Evolutionary conservation across 2,113 vertebrate genomes (phyloP).

Genomic region (Beaufortia kweichowensis): DNA sequence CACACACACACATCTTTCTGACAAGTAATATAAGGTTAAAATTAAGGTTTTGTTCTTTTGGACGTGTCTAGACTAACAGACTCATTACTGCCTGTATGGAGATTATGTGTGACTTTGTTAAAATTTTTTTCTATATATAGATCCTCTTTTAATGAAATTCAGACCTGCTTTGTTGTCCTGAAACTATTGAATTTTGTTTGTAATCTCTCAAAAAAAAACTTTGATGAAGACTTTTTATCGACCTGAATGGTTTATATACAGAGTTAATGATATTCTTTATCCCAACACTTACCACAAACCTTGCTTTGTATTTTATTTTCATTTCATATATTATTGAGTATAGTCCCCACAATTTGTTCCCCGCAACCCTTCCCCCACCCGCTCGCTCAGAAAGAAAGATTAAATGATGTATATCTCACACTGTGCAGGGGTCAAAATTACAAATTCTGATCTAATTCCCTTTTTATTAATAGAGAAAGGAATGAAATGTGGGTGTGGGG

Average conservation of each 20-base stretch:
- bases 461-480: constrained; percentile 45
- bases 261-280: too few species aligned
- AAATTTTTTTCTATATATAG: not conserved
- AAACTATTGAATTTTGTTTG: not conserved
- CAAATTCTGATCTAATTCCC: constrained; percentile 47
- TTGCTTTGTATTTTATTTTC: too few species aligned
- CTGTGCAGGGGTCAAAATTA: constrained; percentile 28
- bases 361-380: not conserved
- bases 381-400: not conserved
- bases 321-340: too few species aligned
- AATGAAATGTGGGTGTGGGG: constrained; percentile 9
- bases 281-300: too few species aligned
- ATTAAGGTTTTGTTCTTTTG: not conserved
- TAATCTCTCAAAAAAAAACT: constrained; percentile 12
- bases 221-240: too few species aligned
- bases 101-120: not conserved
- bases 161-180: not conserved
- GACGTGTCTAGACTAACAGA: not conserved
- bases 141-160: constrained; percentile 38
- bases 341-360: too few species aligned
- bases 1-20: too few species aligned
- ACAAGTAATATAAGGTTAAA: not conserved
- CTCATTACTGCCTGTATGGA: not conserved
- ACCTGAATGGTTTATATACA: too few species aligned
- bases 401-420: constrained; percentile 13